Evolutionary conservation across 92 coral and sea anemone species (phyloP).

Genomic region (Porites lobata): DNA sequence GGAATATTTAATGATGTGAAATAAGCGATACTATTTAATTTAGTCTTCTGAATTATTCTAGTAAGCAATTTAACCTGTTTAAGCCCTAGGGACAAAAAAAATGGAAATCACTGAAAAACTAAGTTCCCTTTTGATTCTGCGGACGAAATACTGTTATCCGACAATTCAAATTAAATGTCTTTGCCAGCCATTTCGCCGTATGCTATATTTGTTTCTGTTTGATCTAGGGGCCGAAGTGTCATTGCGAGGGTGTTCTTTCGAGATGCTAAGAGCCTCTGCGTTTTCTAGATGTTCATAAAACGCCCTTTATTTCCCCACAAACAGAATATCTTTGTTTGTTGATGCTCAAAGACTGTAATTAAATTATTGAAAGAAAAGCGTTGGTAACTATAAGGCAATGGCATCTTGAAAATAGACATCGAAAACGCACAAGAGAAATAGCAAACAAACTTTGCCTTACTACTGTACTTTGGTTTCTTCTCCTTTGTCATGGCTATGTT

Average conservation of each 20-base stretch:
- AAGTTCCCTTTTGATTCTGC: no score
- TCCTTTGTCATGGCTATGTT: background rate
- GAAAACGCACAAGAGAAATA: background rate
- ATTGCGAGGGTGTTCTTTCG: no score
- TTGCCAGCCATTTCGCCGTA: no score
- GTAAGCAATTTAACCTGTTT: no score
- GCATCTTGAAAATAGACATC: background rate
- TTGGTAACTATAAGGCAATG: background rate
- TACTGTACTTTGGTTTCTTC: background rate
- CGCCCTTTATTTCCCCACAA: background rate
- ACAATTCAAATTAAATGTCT: no score
- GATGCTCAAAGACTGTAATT: background rate
- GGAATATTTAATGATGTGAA: background rate
- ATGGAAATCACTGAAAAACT: no score
- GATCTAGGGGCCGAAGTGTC: no score
- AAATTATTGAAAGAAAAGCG: background rate
- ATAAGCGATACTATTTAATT: no score
- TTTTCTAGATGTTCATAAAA: constrained; percentile 5
- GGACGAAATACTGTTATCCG: no score
- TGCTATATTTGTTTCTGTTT: no score
- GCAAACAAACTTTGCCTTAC: background rate
- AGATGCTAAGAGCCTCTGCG: constrained; percentile 4
- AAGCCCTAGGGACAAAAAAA: no score
- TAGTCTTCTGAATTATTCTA: no score
- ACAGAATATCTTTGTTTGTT: constrained; percentile 41